Conservation (phyloP, 2,888 invertebrate genomes). For the Euspilapteryx auroguttella region DNA sequence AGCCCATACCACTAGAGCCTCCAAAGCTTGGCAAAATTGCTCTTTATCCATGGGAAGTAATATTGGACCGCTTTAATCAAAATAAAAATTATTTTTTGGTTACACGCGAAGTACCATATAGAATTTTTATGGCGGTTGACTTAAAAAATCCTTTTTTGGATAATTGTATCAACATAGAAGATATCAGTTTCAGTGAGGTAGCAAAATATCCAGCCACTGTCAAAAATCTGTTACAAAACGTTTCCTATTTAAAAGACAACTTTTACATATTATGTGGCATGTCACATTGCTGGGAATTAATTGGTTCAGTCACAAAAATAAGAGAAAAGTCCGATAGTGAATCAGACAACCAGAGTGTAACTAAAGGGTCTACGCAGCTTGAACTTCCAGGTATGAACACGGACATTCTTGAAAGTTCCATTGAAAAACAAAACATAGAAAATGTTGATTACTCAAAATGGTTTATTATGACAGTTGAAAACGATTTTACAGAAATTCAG, state of each 20-base stretch:
- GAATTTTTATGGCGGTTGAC: slow-evolving; percentile 37
- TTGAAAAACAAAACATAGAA: neutral
- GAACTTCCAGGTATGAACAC: no score
- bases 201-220: slow-evolving; percentile 33
- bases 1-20: slow-evolving; percentile 20
- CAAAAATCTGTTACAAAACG: slow-evolving; percentile 33
- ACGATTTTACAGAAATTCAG: slow-evolving; percentile 54
- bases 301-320: slow-evolving; percentile 34
- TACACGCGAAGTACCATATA: slow-evolving; percentile 22
- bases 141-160: slow-evolving; percentile 19
- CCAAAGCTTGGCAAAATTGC: slow-evolving; percentile 26
- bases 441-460: slow-evolving; percentile 30
- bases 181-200: slow-evolving; percentile 28
- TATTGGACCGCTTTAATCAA: slow-evolving; percentile 31
- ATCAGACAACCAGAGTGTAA: slow-evolving; percentile 1
- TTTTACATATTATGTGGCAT: slow-evolving; percentile 44
- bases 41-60: slow-evolving; percentile 34
- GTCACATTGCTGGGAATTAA: slow-evolving; percentile 38
- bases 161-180: slow-evolving; percentile 32
- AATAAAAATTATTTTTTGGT: slow-evolving; percentile 35
- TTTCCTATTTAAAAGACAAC: slow-evolving; percentile 24
- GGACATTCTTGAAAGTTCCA: neutral
- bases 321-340: slow-evolving; percentile 9
- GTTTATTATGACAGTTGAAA: slow-evolving; percentile 57
- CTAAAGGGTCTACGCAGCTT: no score